Evolutionary conservation across 2,888 invertebrate genomes (phyloP), one percentile per base, ranked within the genome.

Genomic region (Mesochorus sp.): DNA sequence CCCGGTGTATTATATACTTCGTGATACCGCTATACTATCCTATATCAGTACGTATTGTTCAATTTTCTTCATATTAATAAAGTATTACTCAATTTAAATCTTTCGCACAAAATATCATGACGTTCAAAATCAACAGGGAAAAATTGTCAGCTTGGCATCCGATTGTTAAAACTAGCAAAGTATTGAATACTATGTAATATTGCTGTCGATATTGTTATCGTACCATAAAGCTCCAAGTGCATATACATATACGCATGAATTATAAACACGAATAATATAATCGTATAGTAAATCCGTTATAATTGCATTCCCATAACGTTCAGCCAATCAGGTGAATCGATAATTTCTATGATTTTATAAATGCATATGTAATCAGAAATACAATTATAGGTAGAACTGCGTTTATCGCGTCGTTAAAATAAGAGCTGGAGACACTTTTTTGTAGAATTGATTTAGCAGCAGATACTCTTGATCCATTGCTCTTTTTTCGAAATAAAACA

Each of bases 31-130:
- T 10, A 8, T 49, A 42, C 10, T n/a, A 2, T 14, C 21, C n/a
- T 1, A 31, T 0, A n/a, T 28, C 5, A 8, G 0, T 55, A 34
- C 26, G 8, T 26, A 21, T 62, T 51, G 28, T 68, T 61, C 44
- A 19, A 51, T 62, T 64, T 57, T 49, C 8, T 10, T n/a, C n/a
- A 28, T 5, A 47, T 12, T 47, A 31, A 76, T 64, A 47, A 47
- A 10, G 1, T 5, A 14, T 72, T 28, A 4, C 26, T 71, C 10
- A 12, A 12, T 10, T 12, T 6, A 4, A 14, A 37, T 37, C 39
- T 8, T 53, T 26, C 5, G 24, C 51, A 17, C 26, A 21, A 64
- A 51, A 37, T 37, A n/a, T 37, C 14, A 14, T 34, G 19, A 8
- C 3, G 10, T 10, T 4, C 53, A 21, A n/a, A n/a, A 57, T 37